phyloP scores from a whole-genome alignment of 2,888 invertebrate species.

The Tetropium fuscum region DNA sequence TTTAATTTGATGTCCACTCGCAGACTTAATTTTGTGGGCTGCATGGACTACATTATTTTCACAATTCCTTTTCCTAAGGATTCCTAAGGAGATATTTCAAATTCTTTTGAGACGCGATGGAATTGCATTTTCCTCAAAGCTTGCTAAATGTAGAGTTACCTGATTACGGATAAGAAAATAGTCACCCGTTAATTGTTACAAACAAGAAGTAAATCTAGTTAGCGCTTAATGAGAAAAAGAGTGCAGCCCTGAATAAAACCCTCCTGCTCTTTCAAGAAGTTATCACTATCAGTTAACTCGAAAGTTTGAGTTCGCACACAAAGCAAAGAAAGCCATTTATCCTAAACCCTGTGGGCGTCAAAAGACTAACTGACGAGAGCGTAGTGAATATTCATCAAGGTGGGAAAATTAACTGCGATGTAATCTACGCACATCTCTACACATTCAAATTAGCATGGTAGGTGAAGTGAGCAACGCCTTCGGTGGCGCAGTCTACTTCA shows the following conservation, averaged over 20 bases:
- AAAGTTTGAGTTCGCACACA: neutral
- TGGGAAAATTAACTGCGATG: constrained; percentile 45
- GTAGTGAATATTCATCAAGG: constrained; percentile 53
- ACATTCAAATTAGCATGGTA: constrained; percentile 54
- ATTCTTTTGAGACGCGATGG: no score
- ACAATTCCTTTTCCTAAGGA: no score
- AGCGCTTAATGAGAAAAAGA: constrained; percentile 17
- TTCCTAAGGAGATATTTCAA: no score
- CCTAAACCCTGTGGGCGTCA: constrained; percentile 30
- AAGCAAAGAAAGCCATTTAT: constrained; percentile 32
- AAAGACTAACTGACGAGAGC: constrained; percentile 34
- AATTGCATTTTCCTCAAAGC: no score
- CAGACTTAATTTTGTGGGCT: no score
- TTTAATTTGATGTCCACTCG: no score
- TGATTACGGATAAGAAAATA: no score
- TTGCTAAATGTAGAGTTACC: no score
- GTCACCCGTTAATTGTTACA: no score
- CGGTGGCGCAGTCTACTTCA: constrained; percentile 45
- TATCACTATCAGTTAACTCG: constrained; percentile 16
- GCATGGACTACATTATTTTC: no score
- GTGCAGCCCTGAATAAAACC: constrained; percentile 5
- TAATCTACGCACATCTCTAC: constrained; percentile 52
- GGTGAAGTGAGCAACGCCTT: constrained; percentile 51
- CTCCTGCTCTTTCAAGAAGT: constrained; percentile 15
- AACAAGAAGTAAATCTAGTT: constrained; percentile 22